A percentile compares a stretch with the other conserved stretches of the same genome.
Evolutionary conservation across 2,888 invertebrate species (phyloP).

Genomic region (Entomobrya multifasciata): DNA sequence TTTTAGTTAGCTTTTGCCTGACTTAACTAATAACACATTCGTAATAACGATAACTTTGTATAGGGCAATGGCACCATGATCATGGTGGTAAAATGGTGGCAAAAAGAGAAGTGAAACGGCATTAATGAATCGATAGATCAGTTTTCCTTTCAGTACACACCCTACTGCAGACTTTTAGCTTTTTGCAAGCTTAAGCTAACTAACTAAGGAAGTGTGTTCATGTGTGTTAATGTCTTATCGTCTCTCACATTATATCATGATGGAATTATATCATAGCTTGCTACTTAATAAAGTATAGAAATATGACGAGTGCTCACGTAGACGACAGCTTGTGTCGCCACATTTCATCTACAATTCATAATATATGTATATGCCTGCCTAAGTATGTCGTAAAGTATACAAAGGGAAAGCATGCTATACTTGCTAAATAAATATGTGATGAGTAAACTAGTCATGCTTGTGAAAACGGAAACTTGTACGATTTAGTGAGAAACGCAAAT

Average conservation of each 20-base stretch:
- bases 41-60: not conserved
- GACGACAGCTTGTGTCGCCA: constrained; percentile 24
- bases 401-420: not conserved
- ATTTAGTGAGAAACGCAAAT: too few relatives aligned
- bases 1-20: constrained; percentile 33
- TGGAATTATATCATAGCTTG: not conserved
- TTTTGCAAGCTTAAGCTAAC: constrained; percentile 20
- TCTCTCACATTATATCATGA: not conserved
- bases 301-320: constrained; percentile 10
- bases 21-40: constrained; percentile 5
- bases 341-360: constrained; percentile 12
- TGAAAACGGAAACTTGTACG: too few relatives aligned
- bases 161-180: constrained; percentile 1
- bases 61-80: not conserved
- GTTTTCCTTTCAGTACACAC: constrained; percentile 37
- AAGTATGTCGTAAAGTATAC: not conserved
- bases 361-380: too few relatives aligned
- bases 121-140: constrained; percentile 68
- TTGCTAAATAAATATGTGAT: too few relatives aligned
- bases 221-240: constrained; percentile 8
- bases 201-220: not conserved
- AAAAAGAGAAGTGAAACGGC: constrained; percentile 49
- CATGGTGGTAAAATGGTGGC: constrained; percentile 20
- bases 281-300: not conserved
- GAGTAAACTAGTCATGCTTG: too few relatives aligned